Base-by-base conservation (phyloP, 1,140 invertebrate species). In the Pseudoatta argentina region DNA sequence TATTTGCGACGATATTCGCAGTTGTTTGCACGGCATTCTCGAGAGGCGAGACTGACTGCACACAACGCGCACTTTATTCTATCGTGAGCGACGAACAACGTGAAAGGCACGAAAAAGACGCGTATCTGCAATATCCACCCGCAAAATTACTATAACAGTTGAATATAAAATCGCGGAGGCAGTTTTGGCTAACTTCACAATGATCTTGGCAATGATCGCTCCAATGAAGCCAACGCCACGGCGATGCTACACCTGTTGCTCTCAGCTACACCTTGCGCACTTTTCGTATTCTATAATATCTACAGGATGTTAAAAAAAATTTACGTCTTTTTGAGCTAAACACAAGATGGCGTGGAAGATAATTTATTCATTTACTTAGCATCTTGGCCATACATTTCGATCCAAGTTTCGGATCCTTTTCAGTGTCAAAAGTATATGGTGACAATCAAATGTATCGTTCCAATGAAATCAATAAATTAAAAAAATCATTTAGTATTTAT, bases 21-120 rank as follows among this genome's bases (percentile, higher is more conserved):
- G 21, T 21, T 69, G 39, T 51, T 69, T 69, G 66, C 66, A 67
- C 64, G 64, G 64, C 64, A 27, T 21, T 69, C 14, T 21, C 39
- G 39, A 69, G 66, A 69, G 5, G 66, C 39, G 21, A 69, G 39
- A 12, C 34, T 6, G 34, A 67, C 64, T 34, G 10, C 34, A 67
- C 64, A 44, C n/a, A 39, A n/a, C 10, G 64, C n/a, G 64, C 64
- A 21, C n/a, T 67, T 67, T 69, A 18, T 14, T 51, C 21, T 27
- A 69, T 27, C 21, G 66, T 39, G 66, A 51, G 14, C 66, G 39
- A 51, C 0, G 5, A 24, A 24, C 14, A 24, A 3, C 2, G 39
- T 14, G 39, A 24, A 24, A 48, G 6, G 3, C 10, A 12, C 21
- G 12, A 67, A 34, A 34, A 34, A 34, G 7, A 66, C 3, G 30